Conservation (phyloP, 2,797 vertebrate genomes). For the Neoniphon sammara region DNA sequence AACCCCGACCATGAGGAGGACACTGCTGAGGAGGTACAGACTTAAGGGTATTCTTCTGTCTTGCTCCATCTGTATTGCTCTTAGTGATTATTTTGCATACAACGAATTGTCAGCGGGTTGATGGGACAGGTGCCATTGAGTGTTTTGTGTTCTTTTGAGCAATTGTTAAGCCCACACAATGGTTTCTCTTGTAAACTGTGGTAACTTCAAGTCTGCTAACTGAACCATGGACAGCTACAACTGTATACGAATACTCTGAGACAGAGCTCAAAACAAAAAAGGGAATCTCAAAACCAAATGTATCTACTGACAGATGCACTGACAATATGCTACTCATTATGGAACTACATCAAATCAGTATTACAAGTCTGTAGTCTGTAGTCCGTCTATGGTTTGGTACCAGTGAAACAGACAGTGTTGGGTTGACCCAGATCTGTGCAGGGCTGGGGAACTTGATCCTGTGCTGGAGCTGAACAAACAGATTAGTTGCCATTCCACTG, state of each 20-base stretch:
- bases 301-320: not conserved
- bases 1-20: slow-evolving; percentile 87
- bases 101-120: not conserved
- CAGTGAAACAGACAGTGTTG: slow-evolving; percentile 33
- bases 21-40: slow-evolving; percentile 87
- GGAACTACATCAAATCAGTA: not conserved
- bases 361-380: slow-evolving; percentile 1
- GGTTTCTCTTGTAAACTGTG: slow-evolving; percentile 17
- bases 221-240: not conserved
- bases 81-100: not conserved
- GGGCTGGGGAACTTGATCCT: slow-evolving; percentile 72
- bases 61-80: not conserved
- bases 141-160: slow-evolving; percentile 6
- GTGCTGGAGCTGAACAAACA: slow-evolving; percentile 57
- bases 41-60: not conserved
- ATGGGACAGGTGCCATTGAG: not conserved
- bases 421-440: slow-evolving; percentile 73
- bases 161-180: not conserved
- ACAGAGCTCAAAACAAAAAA: not conserved
- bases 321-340: not conserved
- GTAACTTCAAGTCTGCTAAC: not conserved
- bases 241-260: not conserved
- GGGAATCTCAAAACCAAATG: not conserved
- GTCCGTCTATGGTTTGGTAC: slow-evolving; percentile 20
- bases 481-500: slow-evolving; percentile 74